Base-by-base conservation (phyloP, 2,888 invertebrate species). In the Macropis europaea region DNA sequence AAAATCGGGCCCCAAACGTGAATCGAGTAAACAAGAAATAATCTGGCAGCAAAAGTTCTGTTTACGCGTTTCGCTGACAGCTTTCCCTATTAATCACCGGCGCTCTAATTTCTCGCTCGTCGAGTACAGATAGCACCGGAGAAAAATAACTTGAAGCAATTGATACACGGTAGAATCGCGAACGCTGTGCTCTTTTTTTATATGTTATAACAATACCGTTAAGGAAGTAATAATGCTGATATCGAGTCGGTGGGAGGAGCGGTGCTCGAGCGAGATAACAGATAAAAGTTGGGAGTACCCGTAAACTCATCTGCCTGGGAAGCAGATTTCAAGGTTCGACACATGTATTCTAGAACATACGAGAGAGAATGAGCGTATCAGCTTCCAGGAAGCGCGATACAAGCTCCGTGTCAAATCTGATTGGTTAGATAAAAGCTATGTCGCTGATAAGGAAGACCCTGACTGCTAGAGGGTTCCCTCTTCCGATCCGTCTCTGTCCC, bases 401-500 rank as follows among this genome's bases (percentile, higher is more conserved):
- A 64, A 43, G n/a, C n/a, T 7, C 36, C 42, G 24, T 22, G 42
- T 69, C 26, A 42, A 26, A 40, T 53, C 30, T 32, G 66, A 77
- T 77, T 63, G 60, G 62, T 52, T 57, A 69, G 64, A 66, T 77
- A 61, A 45, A 15, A 26, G 28, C 52, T 17, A 26, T 19, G 22
- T 63, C 36, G 30, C 48, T 45, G 76, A 76, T 73, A 76, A 69
- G 32, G n/a, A 24, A 50, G 52, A 22, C n/a, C 30, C 9, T 36
- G 43, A 30, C 26, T 40, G 7, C 32, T 24, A 57, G 26, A 45
- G 45, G 62, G 52, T 30, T 43, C 11, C 6, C 22, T 28, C 40
- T 48, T 52, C 50, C 13, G 9, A 11, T 17, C 22, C 30, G 3
- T 24, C 22, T 30, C n/a, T 40, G 19, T 22, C 26, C 13, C 3